Conservation (phyloP, 2,797 vertebrate species). For the Notoglanidium macrostoma region DNA sequence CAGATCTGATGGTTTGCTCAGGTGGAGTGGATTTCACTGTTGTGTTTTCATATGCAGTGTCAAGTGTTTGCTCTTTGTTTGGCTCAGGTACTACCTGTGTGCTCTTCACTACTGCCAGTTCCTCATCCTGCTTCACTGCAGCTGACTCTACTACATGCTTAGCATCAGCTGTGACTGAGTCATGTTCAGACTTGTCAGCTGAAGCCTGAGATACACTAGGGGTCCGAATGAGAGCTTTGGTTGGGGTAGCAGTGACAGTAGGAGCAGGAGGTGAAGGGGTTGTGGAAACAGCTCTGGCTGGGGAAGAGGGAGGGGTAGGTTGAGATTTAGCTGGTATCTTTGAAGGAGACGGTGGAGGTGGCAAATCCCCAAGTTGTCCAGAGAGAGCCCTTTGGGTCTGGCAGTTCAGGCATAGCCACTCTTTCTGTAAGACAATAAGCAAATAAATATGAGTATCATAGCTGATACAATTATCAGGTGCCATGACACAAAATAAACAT, state of each 20-base stretch:
- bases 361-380: constrained; percentile 85
- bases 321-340: constrained; percentile 68
- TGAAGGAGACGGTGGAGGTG: constrained; percentile 68
- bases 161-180: constrained; percentile 67
- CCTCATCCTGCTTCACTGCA: constrained; percentile 45
- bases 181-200: constrained; percentile 54
- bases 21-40: constrained; percentile 41
- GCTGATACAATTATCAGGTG: neutral
- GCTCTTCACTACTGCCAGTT: constrained; percentile 62
- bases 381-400: constrained; percentile 93
- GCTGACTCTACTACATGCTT: constrained; percentile 71
- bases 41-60: constrained; percentile 47
- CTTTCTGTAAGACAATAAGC: constrained; percentile 81
- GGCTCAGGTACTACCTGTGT: constrained; percentile 61
- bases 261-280: constrained; percentile 60
- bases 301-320: constrained; percentile 58
- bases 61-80: constrained; percentile 49
- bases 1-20: constrained; percentile 41
- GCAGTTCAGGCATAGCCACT: constrained; percentile 98
- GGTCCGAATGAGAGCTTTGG: constrained; percentile 59
- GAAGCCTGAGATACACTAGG: constrained; percentile 57
- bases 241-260: constrained; percentile 55
- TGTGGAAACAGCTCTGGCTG: constrained; percentile 53
- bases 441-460: constrained; percentile 19
- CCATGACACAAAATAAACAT: neutral